Evolutionary conservation across 2,888 invertebrate species (phyloP), one percentile per base, ranked within the genome.

Genomic region (Mimas tiliae): DNA sequence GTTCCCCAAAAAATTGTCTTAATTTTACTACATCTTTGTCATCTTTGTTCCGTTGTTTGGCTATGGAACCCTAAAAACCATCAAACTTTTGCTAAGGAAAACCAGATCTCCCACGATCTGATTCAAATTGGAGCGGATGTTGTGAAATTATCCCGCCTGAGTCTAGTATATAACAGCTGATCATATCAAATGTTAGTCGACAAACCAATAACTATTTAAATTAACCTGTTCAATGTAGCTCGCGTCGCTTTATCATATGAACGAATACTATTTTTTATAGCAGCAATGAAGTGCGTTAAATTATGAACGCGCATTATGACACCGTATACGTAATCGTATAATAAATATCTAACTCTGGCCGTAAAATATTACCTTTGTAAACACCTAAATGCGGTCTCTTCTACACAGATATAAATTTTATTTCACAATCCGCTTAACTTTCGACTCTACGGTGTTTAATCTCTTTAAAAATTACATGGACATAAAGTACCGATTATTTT

Each of bases 401-500:
- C 76, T 79, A 81, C 81, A 82, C 80, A 84, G 74, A 77, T 77
- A 78, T 82, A 82, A 85, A 83, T 85, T 80, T 75, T 73, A 74
- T 74, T 77, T 74, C 76, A 69, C 74, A 82, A 86, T 83, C 85
- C 80, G 85, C 84, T 84, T 86, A 84, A 79, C 77, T 79, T 85
- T 75, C 72, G 70, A 80, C 80, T 77, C 76, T 73, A 74, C 76
- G 72, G 74, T 76, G 81, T 83, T 80, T 83, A 85, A 84, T 81
- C 82, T 82, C 80, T 79, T 85, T 82, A 81, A 83, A 82, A 81
- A 82, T 82, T 77, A 71, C 65, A 70, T 74, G 71, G 73, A 75
- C 77, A 64, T 51, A 51, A 64, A 51, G 16, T 34, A 50, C 51
- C 63, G 33, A 51, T 64, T 64, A 51, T 51, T 34, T 19, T 64